A percentile compares a stretch with the other conserved stretches of the same genome.
Evolutionary conservation across 1,140 invertebrate species (phyloP).

Genomic region (Armadillidium nasatum): DNA sequence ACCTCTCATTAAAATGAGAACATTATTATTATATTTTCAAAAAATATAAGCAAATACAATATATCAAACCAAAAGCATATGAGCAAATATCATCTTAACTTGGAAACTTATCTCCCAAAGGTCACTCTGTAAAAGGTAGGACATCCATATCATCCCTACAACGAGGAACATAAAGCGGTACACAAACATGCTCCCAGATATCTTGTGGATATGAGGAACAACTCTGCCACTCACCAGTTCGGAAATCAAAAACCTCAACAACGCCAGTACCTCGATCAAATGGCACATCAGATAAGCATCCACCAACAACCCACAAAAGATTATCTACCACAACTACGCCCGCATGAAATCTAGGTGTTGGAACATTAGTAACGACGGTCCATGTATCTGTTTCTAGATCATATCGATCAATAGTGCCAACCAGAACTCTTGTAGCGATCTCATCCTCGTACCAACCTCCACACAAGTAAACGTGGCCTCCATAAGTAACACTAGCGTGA

Average conservation of each 20-base stretch:
- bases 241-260: conserved; percentile 47
- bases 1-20: too few relatives aligned
- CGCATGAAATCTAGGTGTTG: conserved; percentile 64
- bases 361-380: conserved; percentile 60
- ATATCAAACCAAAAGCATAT: too few relatives aligned
- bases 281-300: conserved; percentile 62
- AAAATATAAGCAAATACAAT: too few relatives aligned
- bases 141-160: conserved; percentile 59
- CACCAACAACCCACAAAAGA: conserved; percentile 67
- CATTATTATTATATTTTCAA: too few relatives aligned
- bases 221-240: conserved; percentile 57
- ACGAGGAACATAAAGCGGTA: conserved; percentile 61
- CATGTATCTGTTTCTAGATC: conserved; percentile 58
- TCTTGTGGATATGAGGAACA: conserved; percentile 62
- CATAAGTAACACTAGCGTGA: conserved; percentile 62
- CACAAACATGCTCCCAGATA: conserved; percentile 65
- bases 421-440: conserved; percentile 56
- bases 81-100: too few relatives aligned
- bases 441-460: conserved; percentile 65
- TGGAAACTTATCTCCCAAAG: not conserved
- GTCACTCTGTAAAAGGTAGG: not conserved
- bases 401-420: conserved; percentile 65
- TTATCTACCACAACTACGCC: conserved; percentile 60
- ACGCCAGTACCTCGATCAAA: conserved; percentile 61
- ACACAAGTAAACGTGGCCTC: conserved; percentile 61